Evolutionary conservation across 2,113 vertebrate genomes (phyloP).

Genomic region (Charina bottae): DNA sequence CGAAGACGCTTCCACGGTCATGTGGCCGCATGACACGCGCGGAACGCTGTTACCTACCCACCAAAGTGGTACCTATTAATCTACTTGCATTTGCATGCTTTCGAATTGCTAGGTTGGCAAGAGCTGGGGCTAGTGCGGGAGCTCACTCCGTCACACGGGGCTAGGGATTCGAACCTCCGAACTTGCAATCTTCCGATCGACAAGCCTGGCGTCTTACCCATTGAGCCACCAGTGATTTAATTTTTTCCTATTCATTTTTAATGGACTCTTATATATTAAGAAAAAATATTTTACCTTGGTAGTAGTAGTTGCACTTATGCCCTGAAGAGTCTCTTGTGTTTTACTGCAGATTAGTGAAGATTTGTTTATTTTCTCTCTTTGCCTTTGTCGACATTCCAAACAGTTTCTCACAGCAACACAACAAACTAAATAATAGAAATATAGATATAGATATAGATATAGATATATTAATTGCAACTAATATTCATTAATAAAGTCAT

Average conservation of each 20-base stretch:
- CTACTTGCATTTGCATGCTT: too few species aligned
- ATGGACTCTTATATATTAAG: background rate
- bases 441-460: conserved; percentile 14
- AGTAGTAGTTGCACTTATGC: conserved; percentile 67
- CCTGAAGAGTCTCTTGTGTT: conserved; percentile 83
- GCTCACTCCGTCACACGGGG: too few species aligned
- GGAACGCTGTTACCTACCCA: too few species aligned
- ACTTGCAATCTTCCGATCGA: too few species aligned
- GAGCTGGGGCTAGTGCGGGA: too few species aligned
- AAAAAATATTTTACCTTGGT: conserved; percentile 79
- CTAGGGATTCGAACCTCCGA: too few species aligned
- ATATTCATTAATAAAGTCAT: background rate
- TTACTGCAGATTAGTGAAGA: conserved; percentile 78
- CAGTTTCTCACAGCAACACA: conserved; percentile 96
- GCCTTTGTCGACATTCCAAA: conserved; percentile 91
- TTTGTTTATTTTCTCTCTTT: conserved; percentile 82
- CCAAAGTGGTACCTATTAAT: too few species aligned
- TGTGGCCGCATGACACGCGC: too few species aligned
- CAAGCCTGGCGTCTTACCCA: too few species aligned
- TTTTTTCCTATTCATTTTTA: background rate
- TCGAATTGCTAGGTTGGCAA: too few species aligned
- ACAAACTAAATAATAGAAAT: conserved; percentile 81
- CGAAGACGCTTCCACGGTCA: too few species aligned
- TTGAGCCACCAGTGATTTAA: too few species aligned
- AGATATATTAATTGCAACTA: conserved; percentile 16